phyloP scores from a whole-genome alignment of 2,888 invertebrate species.

The Zygogramma bicolorata region DNA sequence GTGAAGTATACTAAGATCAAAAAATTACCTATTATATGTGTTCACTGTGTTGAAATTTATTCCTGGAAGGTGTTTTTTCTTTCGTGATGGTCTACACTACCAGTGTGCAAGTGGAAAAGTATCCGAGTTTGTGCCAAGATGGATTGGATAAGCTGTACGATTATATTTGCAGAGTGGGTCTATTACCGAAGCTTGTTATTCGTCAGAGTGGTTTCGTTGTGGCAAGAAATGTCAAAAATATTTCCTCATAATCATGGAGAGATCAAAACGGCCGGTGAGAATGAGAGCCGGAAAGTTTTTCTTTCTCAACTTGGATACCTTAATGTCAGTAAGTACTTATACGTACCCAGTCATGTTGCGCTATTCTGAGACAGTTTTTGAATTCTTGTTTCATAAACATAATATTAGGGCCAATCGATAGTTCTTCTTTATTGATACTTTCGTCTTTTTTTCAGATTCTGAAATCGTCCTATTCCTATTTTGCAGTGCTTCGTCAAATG shows the following conservation, averaged over 20 bases:
- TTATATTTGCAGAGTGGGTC: conserved; percentile 44
- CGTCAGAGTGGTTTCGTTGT: conserved; percentile 46
- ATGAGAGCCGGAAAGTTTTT: conserved; percentile 47
- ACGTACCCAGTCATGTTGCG: too few relatives aligned
- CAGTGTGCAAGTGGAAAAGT: too few relatives aligned
- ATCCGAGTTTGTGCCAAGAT: too few relatives aligned
- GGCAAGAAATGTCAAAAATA: conserved; percentile 42
- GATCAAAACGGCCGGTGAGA: conserved; percentile 45
- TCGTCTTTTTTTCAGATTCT: conserved; percentile 28
- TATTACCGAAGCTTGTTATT: conserved; percentile 47
- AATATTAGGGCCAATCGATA: not conserved
- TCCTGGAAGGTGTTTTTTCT: too few relatives aligned
- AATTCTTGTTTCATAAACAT: too few relatives aligned
- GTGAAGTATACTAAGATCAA: too few relatives aligned
- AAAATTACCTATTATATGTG: too few relatives aligned
- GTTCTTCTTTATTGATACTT: not conserved
- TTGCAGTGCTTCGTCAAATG: conserved; percentile 28
- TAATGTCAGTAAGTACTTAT: conserved; percentile 46
- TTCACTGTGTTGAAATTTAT: too few relatives aligned
- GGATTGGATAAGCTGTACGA: not conserved
- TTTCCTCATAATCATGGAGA: conserved; percentile 49
- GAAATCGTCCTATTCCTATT: conserved; percentile 36
- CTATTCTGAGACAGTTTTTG: too few relatives aligned
- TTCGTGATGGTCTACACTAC: too few relatives aligned
- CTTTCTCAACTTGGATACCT: conserved; percentile 46